Conservation (phyloP, 2,888 invertebrate genomes). For the Xestia sexstrigata region DNA sequence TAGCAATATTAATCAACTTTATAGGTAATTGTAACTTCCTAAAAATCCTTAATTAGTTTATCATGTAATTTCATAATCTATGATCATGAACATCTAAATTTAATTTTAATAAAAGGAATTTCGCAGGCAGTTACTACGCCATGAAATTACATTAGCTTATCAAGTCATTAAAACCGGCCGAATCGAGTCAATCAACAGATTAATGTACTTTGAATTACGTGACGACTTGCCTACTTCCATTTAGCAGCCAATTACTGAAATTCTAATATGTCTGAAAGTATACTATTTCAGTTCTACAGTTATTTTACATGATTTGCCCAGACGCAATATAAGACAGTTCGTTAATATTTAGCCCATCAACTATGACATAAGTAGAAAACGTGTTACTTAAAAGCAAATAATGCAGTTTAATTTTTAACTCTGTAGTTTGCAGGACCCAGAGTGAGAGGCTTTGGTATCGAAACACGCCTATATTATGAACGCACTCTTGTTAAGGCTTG, state of each 20-base stretch:
- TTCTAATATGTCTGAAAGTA: neutral
- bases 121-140: too few relatives aligned
- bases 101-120: slow-evolving; percentile 8
- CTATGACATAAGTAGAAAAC: neutral
- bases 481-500: neutral
- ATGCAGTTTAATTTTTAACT: neutral
- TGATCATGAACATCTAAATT: slow-evolving; percentile 17
- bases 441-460: neutral
- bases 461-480: neutral
- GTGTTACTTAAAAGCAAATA: neutral
- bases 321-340: neutral
- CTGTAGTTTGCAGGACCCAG: neutral
- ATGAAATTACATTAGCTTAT: slow-evolving; percentile 15
- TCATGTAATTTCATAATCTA: neutral
- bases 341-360: neutral
- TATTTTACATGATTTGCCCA: neutral
- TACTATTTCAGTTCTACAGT: neutral
- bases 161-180: neutral
- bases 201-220: neutral
- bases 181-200: slow-evolving; percentile 5
- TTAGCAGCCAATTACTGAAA: slow-evolving; percentile 21
- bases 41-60: neutral
- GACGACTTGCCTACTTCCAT: neutral
- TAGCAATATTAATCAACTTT: neutral
- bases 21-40: neutral